Percentiles rank a stretch among this genome's conserved stretches.
These are phyloP conservation scores for Anticlea derivata DNA, from an alignment of 2,888 invertebrate species.

Conservation along the genomic window DNA sequence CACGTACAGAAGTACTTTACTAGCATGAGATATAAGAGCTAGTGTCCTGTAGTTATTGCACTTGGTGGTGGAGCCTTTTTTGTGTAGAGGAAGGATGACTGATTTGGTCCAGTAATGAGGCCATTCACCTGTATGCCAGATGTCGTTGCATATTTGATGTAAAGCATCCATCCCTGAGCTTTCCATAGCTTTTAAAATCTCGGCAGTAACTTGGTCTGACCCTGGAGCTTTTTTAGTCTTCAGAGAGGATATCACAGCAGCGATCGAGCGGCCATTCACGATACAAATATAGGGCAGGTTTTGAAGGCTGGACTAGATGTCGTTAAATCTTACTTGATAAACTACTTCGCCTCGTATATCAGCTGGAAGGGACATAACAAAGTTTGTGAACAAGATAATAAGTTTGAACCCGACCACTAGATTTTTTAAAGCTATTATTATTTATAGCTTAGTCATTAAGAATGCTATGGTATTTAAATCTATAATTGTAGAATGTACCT, in stretches of 20 bases:
- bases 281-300: neutral
- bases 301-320: slow-evolving; percentile 6
- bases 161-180: neutral
- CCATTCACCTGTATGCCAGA: neutral
- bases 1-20: too few species aligned
- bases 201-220: neutral
- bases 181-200: neutral
- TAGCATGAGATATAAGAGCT: too few species aligned
- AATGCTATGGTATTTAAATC: too few species aligned
- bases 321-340: neutral
- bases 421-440: too few species aligned
- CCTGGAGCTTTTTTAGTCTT: neutral
- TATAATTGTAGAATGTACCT: too few species aligned
- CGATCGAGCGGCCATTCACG: too few species aligned
- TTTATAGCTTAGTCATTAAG: too few species aligned
- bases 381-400: too few species aligned
- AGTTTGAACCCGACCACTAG: too few species aligned
- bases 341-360: neutral
- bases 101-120: neutral
- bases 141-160: neutral
- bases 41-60: neutral
- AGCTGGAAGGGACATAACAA: slow-evolving; percentile 1
- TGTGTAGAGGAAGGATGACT: neutral
- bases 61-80: neutral
- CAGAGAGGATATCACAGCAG: neutral